Percentiles rank a stretch among this genome's conserved stretches.
Conservation (phyloP, 1,140 invertebrate genomes). For the Bursaphelenchus mucronatus region DNA sequence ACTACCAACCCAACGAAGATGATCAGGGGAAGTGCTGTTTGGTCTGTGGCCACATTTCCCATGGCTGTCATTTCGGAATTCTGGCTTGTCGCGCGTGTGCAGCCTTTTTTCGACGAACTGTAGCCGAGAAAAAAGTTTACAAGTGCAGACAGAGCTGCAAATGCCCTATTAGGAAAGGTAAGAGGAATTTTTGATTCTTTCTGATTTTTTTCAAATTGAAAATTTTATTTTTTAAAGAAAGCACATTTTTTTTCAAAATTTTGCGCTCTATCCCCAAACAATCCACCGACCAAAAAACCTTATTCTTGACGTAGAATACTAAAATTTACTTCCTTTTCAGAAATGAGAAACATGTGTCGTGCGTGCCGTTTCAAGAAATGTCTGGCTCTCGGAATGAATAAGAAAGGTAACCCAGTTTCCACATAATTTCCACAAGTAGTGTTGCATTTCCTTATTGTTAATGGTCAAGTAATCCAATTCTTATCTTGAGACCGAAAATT, state of each 20-base stretch:
- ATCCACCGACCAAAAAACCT: too few species aligned
- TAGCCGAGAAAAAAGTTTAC: constrained; percentile 43
- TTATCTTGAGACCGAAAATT: too few species aligned
- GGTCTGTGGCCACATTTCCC: constrained; percentile 41
- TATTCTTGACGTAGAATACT: too few species aligned
- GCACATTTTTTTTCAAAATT: too few species aligned
- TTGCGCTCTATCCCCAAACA: too few species aligned
- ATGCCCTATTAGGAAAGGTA: constrained; percentile 39
- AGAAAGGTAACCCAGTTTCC: constrained; percentile 30
- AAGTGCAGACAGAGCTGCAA: constrained; percentile 42
- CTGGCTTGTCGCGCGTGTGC: constrained; percentile 34
- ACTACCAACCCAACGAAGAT: not conserved
- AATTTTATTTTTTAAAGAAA: too few species aligned
- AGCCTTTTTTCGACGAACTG: constrained; percentile 47
- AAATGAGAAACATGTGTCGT: constrained; percentile 45
- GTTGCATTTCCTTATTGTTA: constrained; percentile 21
- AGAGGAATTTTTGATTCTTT: not conserved
- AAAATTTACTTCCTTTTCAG: constrained; percentile 21
- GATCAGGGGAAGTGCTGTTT: constrained; percentile 25
- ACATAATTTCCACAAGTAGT: not conserved
- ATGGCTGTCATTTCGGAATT: constrained; percentile 48
- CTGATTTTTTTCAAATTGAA: not conserved
- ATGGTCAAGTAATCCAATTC: constrained; percentile 3
- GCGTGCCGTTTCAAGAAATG: constrained; percentile 44
- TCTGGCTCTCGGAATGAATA: constrained; percentile 42